Evolutionary conservation across 2,888 invertebrate genomes (phyloP), one percentile per base, ranked within the genome.

Genomic region (Oeneis ivallda): DNA sequence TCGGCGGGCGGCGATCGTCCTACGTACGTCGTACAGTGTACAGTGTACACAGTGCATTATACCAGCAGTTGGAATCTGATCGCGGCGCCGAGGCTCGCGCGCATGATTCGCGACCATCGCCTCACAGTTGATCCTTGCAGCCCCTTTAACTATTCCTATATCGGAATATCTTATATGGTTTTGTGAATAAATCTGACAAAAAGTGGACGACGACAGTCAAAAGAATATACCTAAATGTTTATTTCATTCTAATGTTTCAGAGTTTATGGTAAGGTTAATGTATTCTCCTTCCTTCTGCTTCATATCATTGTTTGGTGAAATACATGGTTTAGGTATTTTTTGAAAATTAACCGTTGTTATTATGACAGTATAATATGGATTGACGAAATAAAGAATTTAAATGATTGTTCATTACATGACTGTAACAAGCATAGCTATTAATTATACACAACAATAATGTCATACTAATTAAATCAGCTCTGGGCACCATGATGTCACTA

Each of bases 31-130:
- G 79, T 74, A 71, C 77, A 15, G 13, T n/a, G 37, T 37, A 71
- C 77, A 15, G 11, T 19, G 37, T 37, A 71, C 77, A 15, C 19
- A 26, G 79, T 74, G 71, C 77, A 15, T 11, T 32, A 34, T 47
- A 71, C 72, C 75, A 78, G 72, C 82, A 85, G 87, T 85, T 77
- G 74, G 78, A 75, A 75, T 72, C 76, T 70, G 76, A 77, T 77
- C 75, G 76, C 69, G 75, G 76, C 77, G 79, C 76, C 77, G 79
- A 76, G 76, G 73, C 71, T 75, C 71, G 73, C 72, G 74, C 74
- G 73, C 69, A 54, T 17, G 34, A 15, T 47, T 54, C 64, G 64
- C 65, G 54, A 57, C 62, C 64, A 62, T 34, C 32, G 45, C 19
- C 59, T 41, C 47, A 32, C 37, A 66, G 62, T 67, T 50, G 53